Conservation (phyloP, 2,797 vertebrate species). For the Carduelis carduelis region DNA sequence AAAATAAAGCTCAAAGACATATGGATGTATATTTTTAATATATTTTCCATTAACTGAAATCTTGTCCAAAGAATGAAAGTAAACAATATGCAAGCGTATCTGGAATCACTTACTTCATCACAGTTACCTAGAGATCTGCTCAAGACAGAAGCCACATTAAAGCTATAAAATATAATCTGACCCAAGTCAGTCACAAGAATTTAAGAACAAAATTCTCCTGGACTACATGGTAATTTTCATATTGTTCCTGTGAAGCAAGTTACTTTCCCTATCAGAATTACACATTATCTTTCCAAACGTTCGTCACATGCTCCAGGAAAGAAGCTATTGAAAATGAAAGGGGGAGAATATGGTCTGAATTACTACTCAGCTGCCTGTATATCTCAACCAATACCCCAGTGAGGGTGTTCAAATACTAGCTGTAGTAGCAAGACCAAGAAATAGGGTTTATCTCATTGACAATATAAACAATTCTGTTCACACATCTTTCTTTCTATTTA, state of each 20-base stretch:
- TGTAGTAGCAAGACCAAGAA: background rate
- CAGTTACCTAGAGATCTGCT: background rate
- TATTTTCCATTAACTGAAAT: background rate
- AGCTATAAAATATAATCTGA: background rate
- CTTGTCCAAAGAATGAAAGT: background rate
- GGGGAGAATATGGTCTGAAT: background rate
- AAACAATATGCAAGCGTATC: background rate
- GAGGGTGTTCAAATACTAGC: background rate
- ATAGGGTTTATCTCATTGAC: background rate
- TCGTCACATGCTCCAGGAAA: background rate
- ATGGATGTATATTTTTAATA: background rate
- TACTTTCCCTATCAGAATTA: background rate
- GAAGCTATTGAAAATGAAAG: background rate
- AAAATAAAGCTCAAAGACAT: background rate
- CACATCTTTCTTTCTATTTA: background rate
- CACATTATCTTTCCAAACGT: background rate
- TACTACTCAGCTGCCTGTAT: background rate
- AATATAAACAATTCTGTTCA: background rate
- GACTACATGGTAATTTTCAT: background rate
- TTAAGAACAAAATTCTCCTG: background rate
- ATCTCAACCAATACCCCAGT: rapidly evolving
- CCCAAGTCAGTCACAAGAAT: background rate
- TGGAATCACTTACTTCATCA: background rate
- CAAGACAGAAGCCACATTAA: background rate
- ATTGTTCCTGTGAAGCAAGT: background rate